phyloP scores from a whole-genome alignment of 2,113 vertebrate genomes.

The Plotosus lineatus region DNA sequence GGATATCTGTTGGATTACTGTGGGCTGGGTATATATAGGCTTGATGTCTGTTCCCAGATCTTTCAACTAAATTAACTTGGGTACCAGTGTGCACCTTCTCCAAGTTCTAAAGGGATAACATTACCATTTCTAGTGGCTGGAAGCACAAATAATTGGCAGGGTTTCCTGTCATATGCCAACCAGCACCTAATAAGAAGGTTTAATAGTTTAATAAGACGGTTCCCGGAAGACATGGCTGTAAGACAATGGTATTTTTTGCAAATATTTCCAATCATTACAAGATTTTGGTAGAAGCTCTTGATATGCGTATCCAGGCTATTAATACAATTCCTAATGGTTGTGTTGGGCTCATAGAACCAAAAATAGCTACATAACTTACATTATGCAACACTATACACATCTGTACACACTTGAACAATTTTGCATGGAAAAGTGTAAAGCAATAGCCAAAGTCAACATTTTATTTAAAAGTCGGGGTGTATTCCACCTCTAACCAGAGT shows the following conservation, averaged over 20 bases:
- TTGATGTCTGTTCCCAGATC: background rate
- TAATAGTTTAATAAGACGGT: background rate
- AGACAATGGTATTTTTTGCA: background rate
- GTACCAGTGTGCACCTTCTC: background rate
- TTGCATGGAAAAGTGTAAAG: too few species aligned
- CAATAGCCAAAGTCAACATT: too few species aligned
- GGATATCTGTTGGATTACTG: background rate
- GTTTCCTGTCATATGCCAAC: background rate
- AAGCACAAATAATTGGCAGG: background rate
- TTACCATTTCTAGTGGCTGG: background rate
- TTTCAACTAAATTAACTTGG: background rate
- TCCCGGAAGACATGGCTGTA: background rate
- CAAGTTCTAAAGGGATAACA: background rate
- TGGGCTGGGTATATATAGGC: background rate
- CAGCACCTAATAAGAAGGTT: background rate
- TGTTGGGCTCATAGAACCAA: background rate
- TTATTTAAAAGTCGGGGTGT: too few species aligned
- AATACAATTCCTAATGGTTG: background rate
- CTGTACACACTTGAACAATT: background rate
- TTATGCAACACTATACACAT: background rate
- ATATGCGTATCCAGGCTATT: background rate
- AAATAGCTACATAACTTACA: background rate
- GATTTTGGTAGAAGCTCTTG: background rate
- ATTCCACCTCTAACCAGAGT: too few species aligned
- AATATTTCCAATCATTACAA: too few species aligned